phyloP scores from a whole-genome alignment of 2,888 invertebrate genomes.

The Amphimallon solstitiale region DNA sequence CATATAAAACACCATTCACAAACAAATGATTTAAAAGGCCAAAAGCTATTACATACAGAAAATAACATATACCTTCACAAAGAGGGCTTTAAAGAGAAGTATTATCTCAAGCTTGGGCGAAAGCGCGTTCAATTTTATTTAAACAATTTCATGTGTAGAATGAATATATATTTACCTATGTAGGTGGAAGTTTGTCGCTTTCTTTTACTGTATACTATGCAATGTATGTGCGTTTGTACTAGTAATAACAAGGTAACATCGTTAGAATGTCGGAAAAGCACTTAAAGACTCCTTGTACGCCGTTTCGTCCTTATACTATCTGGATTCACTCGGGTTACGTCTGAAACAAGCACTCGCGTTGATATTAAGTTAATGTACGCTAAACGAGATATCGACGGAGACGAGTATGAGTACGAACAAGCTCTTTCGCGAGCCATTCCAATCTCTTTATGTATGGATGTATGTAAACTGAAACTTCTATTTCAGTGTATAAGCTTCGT shows the following conservation, averaged over 20 bases:
- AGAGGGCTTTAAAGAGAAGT: too few species aligned
- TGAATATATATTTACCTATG: too few species aligned
- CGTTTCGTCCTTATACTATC: neutral
- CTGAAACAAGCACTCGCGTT: neutral
- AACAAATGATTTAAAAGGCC: too few species aligned
- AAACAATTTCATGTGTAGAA: too few species aligned
- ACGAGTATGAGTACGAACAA: neutral
- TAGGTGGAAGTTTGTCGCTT: neutral
- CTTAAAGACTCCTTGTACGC: slow-evolving; percentile 16
- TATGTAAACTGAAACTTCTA: slow-evolving; percentile 35
- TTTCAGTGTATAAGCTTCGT: slow-evolving; percentile 15
- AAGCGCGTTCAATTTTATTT: too few species aligned
- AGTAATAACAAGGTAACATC: slow-evolving; percentile 22
- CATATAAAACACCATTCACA: too few species aligned
- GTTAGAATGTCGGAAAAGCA: slow-evolving; percentile 28
- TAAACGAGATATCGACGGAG: slow-evolving; percentile 20
- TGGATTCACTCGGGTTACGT: neutral
- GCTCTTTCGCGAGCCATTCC: neutral
- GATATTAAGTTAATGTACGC: slow-evolving; percentile 9
- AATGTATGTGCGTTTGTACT: neutral
- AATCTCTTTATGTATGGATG: slow-evolving; percentile 24
- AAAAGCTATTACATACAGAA: too few species aligned
- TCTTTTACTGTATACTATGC: neutral
- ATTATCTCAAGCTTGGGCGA: too few species aligned
- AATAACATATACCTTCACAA: too few species aligned